Base-by-base conservation (phyloP, 2,888 invertebrate genomes). In the Erebia ligea region DNA sequence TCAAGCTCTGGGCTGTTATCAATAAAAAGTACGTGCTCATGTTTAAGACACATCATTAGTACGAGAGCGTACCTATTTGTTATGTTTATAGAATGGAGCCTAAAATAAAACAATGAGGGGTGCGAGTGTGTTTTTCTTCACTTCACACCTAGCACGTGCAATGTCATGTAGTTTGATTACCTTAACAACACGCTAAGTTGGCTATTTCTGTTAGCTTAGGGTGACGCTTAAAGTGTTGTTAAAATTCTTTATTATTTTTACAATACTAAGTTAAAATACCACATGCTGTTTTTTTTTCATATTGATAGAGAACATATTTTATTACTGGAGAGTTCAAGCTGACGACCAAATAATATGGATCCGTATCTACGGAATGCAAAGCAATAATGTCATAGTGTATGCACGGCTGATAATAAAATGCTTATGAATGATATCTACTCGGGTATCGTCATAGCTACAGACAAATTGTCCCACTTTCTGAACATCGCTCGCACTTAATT, bases 121-220 rank as follows among this genome's bases (percentile, higher is more conserved):
- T 83, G 80, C 80, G 81, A 78, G 82, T 81, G 76, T 91, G 92
- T 83, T 84, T 85, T 83, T 78, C 84, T 80, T 92, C 87, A 79
- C 79, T 86, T 90, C 85, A 86, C 92, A 92, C 92, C 82, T 89
- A 85, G 80, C 86, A 88, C 89, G 91, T 89, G 90, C 87, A 86
- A 82, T 89, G 90, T 88, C 90, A 82, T 87, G 87, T 83, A 82
- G 79, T 84, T 85, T 87, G 86, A 91, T 89, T 90, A 89, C 87
- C 84, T 87, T 77, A 81, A 81, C 80, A 84, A 80, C 80, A 80
- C 78, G 79, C 79, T 78, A 73, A 89, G 64, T 61, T 50, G 57
- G 58, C 52, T 68, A 68, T 73, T 74, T 73, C 50, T 73, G 69
- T 71, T 70, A 64, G 45, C 54, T 42, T 45, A 69, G 69, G 71